A percentile compares a stretch with the other conserved stretches of the same genome.
These are phyloP conservation scores for Sebastes aleutianus DNA, from an alignment of 2,797 vertebrate genomes.

Conservation along the genomic window DNA sequence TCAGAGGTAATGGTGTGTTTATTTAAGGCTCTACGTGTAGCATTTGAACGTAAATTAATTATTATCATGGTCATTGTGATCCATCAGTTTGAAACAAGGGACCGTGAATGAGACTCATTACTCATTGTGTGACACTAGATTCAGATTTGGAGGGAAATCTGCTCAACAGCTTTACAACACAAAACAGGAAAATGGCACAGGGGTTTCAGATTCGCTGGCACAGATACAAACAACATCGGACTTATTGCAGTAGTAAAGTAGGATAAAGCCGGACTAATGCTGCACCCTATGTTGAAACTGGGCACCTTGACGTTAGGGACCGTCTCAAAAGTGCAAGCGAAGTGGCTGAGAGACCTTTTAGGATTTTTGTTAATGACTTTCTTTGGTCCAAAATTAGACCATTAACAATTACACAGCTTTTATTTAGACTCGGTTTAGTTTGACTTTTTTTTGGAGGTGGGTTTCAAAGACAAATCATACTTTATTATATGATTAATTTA, in stretches of 20 bases:
- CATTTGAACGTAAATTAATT: constrained; percentile 27
- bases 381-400: no score
- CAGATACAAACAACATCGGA: neutral
- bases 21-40: constrained; percentile 33
- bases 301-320: neutral
- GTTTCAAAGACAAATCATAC: neutral
- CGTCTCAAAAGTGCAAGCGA: neutral
- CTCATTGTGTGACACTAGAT: neutral
- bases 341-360: neutral
- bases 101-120: neutral
- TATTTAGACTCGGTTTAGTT: neutral
- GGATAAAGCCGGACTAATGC: neutral
- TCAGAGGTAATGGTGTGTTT: constrained; percentile 52
- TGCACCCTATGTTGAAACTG: neutral
- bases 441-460: neutral
- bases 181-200: neutral
- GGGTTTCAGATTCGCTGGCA: neutral
- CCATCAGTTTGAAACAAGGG: neutral
- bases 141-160: constrained; percentile 5
- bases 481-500: neutral
- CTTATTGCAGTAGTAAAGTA: neutral
- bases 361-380: neutral
- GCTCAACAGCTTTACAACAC: neutral
- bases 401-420: neutral
- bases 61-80: constrained; percentile 9